Percentiles rank a stretch among this genome's conserved stretches.
phyloP scores from a whole-genome alignment of 2,888 invertebrate genomes.

The Leucozona laternaria region DNA sequence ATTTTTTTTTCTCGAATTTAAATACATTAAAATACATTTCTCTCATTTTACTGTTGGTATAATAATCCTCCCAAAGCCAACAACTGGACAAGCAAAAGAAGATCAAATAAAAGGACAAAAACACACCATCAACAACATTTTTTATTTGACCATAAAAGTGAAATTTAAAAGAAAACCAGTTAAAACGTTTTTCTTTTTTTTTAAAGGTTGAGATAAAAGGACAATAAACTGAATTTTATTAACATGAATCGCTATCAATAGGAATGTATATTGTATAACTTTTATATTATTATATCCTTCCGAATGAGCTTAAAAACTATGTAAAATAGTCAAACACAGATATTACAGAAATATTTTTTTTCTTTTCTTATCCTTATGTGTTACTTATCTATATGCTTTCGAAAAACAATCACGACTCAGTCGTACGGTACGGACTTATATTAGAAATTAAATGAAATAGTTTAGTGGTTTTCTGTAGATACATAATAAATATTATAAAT shows the following conservation, averaged over 20 bases:
- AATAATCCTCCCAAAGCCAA: background rate
- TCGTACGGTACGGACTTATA: background rate
- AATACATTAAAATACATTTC: background rate
- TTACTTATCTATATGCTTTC: background rate
- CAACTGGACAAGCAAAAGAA: background rate
- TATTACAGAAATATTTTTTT: background rate
- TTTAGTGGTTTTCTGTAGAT: too few species aligned
- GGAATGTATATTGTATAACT: background rate
- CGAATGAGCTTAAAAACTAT: background rate
- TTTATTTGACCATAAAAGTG: background rate
- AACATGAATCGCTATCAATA: background rate
- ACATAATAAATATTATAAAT: too few species aligned
- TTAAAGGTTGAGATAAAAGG: conserved; percentile 4
- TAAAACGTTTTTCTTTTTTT: background rate
- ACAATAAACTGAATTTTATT: conserved; percentile 1
- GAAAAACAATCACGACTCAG: background rate
- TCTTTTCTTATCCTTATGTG: too few species aligned
- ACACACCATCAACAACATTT: background rate
- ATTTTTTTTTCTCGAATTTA: background rate
- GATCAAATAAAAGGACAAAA: conserved; percentile 1
- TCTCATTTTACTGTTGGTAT: background rate
- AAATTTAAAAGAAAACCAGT: background rate
- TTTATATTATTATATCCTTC: background rate
- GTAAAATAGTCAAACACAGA: background rate
- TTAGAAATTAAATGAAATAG: too few species aligned